Conservation (phyloP, 1,140 invertebrate genomes). For the Conus betulinus region DNA sequence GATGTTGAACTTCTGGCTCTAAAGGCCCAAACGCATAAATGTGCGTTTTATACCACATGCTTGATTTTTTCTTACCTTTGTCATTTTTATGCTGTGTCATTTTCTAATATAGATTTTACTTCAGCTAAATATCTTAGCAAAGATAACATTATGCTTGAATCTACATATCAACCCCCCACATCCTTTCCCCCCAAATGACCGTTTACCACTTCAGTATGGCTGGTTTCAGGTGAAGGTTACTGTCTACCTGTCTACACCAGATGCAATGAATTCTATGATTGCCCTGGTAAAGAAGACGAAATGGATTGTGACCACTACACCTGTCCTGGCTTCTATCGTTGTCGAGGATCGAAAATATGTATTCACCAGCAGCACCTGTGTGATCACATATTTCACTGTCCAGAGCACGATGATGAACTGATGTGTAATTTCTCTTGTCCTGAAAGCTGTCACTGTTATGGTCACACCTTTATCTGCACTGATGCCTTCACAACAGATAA, state of each 20-base stretch:
- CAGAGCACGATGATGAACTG: constrained; percentile 16
- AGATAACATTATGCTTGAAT: too few species aligned
- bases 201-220: too few species aligned
- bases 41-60: too few species aligned
- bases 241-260: constrained; percentile 29
- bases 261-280: constrained; percentile 34
- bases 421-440: constrained; percentile 17
- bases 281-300: constrained; percentile 4
- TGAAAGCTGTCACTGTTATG: constrained; percentile 4
- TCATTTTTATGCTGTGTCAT: too few species aligned
- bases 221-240: not conserved
- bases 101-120: too few species aligned
- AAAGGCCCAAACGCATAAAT: too few species aligned
- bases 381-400: constrained; percentile 37
- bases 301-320: too few species aligned
- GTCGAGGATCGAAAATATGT: constrained; percentile 24
- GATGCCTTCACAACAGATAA: not conserved
- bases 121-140: too few species aligned
- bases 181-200: too few species aligned
- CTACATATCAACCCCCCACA: too few species aligned
- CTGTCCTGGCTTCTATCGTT: constrained; percentile 22
- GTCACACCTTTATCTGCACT: not conserved
- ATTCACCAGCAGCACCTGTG: constrained; percentile 27
- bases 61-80: too few species aligned
- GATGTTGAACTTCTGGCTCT: too few species aligned